Percentiles rank a stretch among this genome's conserved stretches.
Evolutionary conservation across 1,140 invertebrate species (phyloP).

Genomic region (Nixonia krombeini): DNA sequence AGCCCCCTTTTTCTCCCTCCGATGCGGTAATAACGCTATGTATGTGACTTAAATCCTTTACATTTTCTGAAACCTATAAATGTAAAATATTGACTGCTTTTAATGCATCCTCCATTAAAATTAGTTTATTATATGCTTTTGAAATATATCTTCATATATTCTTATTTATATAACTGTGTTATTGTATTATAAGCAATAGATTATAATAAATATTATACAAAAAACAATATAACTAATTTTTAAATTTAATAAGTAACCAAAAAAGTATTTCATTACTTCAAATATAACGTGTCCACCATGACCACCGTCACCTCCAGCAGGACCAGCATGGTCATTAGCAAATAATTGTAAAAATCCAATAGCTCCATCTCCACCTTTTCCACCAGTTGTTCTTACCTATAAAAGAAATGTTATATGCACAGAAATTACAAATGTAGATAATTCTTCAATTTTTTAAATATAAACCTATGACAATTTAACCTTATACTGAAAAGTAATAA

Average conservation of each 20-base stretch:
- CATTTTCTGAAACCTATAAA: slow-evolving; percentile 75
- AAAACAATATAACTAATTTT: background rate
- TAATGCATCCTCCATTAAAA: no score
- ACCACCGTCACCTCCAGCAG: slow-evolving; percentile 97
- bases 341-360: slow-evolving; percentile 87
- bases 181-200: no score
- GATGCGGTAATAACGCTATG: slow-evolving; percentile 75
- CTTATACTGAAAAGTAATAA: background rate
- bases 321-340: slow-evolving; percentile 89
- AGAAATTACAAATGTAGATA: slow-evolving; percentile 4
- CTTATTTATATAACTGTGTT: background rate
- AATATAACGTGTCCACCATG: slow-evolving; percentile 98
- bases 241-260: no score
- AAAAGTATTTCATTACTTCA: slow-evolving; percentile 74
- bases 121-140: background rate
- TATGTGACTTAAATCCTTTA: slow-evolving; percentile 83
- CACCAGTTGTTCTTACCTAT: slow-evolving; percentile 78
- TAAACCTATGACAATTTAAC: background rate
- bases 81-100: no score
- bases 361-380: slow-evolving; percentile 93
- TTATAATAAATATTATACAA: no score
- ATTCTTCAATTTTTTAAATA: background rate
- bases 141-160: background rate
- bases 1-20: slow-evolving; percentile 81
- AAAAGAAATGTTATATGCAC: background rate